A percentile compares a stretch with the other conserved stretches of the same genome.
phyloP scores from a whole-genome alignment of 1,140 invertebrate species.

The Nephotettix cincticeps region DNA sequence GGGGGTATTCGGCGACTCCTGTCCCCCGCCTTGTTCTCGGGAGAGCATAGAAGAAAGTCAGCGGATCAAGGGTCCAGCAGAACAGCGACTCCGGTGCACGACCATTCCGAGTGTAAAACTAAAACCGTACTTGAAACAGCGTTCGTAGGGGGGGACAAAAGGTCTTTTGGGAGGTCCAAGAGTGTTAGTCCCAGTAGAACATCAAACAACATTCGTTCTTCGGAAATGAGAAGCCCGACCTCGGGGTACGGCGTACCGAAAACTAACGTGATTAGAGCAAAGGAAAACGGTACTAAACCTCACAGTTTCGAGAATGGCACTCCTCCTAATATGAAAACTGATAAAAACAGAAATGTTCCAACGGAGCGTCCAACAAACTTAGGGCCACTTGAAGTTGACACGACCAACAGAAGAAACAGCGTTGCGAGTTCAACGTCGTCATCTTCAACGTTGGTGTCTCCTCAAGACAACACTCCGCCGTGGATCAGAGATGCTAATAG shows the following conservation, averaged over 20 bases:
- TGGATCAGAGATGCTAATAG: constrained; percentile 12
- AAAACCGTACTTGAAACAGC: constrained; percentile 32
- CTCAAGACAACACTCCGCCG: background rate
- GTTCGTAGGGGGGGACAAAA: constrained; percentile 29
- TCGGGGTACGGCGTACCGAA: constrained; percentile 24
- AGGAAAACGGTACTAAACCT: background rate
- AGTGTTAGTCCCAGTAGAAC: constrained; percentile 33
- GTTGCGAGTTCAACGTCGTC: constrained; percentile 26
- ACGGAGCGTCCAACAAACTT: background rate
- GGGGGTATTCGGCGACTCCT: constrained; percentile 31
- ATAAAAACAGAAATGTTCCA: constrained; percentile 10
- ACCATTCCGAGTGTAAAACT: constrained; percentile 7
- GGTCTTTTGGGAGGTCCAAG: constrained; percentile 18
- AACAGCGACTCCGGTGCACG: background rate
- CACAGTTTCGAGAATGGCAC: background rate
- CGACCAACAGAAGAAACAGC: constrained; percentile 8
- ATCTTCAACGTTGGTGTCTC: constrained; percentile 22
- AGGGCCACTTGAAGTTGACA: constrained; percentile 20
- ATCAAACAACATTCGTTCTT: background rate
- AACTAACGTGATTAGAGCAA: background rate
- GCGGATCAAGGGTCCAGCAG: background rate
- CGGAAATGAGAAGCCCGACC: constrained; percentile 3
- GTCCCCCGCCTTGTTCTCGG: constrained; percentile 29
- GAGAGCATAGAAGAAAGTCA: constrained; percentile 22
- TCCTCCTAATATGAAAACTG: background rate